These are phyloP conservation scores for Drosophila albomicans DNA, from an alignment of 1,140 invertebrate species.

Conservation along the genomic window DNA sequence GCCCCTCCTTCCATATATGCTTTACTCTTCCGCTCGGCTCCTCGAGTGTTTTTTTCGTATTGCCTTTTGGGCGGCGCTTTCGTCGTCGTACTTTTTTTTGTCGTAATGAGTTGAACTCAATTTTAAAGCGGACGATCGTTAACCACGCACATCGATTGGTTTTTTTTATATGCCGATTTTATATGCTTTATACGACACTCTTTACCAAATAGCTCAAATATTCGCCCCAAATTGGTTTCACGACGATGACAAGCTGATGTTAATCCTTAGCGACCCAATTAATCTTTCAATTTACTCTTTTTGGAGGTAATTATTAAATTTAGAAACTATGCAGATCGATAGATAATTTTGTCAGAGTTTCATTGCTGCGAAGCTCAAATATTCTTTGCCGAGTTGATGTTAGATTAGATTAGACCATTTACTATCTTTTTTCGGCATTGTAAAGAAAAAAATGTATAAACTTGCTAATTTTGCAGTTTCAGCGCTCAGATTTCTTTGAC, in stretches of 20 bases:
- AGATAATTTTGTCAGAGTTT: too few species aligned
- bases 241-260: conserved; percentile 7
- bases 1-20: neutral
- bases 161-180: conserved; percentile 23
- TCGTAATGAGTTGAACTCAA: conserved; percentile 44
- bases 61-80: conserved; percentile 44
- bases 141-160: conserved; percentile 35
- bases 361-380: too few species aligned
- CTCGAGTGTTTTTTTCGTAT: conserved; percentile 32
- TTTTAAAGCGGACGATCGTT: conserved; percentile 22
- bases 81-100: conserved; percentile 32
- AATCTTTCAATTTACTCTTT: neutral
- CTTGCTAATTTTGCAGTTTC: too few species aligned
- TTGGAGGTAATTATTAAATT: neutral
- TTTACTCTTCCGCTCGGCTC: neutral
- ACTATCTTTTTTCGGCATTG: too few species aligned
- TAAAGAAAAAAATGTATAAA: too few species aligned
- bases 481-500: too few species aligned
- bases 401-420: too few species aligned
- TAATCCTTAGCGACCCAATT: conserved; percentile 18
- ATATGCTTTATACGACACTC: conserved; percentile 14
- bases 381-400: too few species aligned
- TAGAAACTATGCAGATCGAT: neutral
- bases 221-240: conserved; percentile 30
- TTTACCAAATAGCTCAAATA: conserved; percentile 15